Evolutionary conservation across 1,140 invertebrate genomes (phyloP).

Genomic region (Spodoptera litura): DNA sequence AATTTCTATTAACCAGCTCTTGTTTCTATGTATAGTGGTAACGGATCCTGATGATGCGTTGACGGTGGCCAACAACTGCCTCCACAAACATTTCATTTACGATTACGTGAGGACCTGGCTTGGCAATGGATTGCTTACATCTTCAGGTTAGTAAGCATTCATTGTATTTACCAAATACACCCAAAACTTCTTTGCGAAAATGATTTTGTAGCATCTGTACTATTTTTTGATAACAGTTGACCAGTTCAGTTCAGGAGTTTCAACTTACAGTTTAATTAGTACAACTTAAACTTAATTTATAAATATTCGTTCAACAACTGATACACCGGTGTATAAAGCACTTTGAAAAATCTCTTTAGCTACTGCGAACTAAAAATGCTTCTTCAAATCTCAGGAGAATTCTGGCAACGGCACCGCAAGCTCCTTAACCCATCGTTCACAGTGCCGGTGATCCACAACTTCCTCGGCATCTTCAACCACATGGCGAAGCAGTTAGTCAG

Average conservation of each 20-base stretch:
- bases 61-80: constrained; percentile 43
- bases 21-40: constrained; percentile 35
- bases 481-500: constrained; percentile 89
- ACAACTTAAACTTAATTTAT: not conserved
- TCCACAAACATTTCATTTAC: constrained; percentile 91
- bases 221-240: no score
- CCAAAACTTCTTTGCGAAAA: no score
- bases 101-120: constrained; percentile 91
- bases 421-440: constrained; percentile 96
- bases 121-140: constrained; percentile 91
- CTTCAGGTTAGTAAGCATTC: constrained; percentile 66
- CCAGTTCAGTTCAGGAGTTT: no score
- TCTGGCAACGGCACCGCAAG: constrained; percentile 76
- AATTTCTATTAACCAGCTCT: no score
- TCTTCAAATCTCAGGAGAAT: constrained; percentile 49
- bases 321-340: no score
- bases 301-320: no score
- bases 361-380: not conserved
- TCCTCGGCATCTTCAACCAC: constrained; percentile 92
- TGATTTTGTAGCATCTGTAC: no score
- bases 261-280: no score
- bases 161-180: no score
- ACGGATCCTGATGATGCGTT: constrained; percentile 47
- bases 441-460: constrained; percentile 94
- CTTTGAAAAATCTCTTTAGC: no score